Evolutionary conservation across 2,113 vertebrate genomes (phyloP), one percentile per base, ranked within the genome.

Genomic region (Caranx ignobilis): DNA sequence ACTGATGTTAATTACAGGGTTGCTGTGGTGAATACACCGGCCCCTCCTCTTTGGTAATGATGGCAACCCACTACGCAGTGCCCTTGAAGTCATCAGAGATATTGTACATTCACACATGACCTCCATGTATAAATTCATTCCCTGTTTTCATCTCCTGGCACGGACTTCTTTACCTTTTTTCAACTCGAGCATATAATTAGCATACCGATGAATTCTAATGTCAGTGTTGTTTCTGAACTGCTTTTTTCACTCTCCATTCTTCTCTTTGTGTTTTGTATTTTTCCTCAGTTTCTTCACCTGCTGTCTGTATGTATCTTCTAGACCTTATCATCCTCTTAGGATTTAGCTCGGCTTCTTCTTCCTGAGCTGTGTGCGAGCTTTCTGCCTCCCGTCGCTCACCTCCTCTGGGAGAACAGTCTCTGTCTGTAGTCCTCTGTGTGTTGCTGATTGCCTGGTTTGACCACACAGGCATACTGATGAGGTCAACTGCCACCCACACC

Each of bases 401-500:
- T 81, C 68, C 72, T 77, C 47, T 3, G 16, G 63, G 65, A 71
- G 79, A 80, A 89, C 70, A 77, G 63, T 75, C 54, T 1, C 45
- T 66, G 79, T 63, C 77, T 89, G 80, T 87, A 16, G 52, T 86
- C 82, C 70, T 78, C 82, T 74, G 62, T 79, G 57, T 65, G 34
- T 16, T 79, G 67, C 32, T 62, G 61, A 78, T 89, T 85, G 75
- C 65, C 84, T 39, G 47, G 54, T 71, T 64, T 48, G 16, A 75
- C 70, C 2, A 5, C 59, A 31, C 72, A 43, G 55, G 90, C 84
- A 91, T 92, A 84, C 81, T 41, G 65, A 93, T 90, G 78, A 88
- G 71, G 35, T 86, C 88, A 84, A 86, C 83, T 75, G 78, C 74
- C 26, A 35, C 71, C 64, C 65, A 11, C 79, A 68, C 48, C 72